A percentile compares a stretch with the other conserved stretches of the same genome.
Conservation (phyloP, 2,888 invertebrate species). For the Lomographa bimaculata region DNA sequence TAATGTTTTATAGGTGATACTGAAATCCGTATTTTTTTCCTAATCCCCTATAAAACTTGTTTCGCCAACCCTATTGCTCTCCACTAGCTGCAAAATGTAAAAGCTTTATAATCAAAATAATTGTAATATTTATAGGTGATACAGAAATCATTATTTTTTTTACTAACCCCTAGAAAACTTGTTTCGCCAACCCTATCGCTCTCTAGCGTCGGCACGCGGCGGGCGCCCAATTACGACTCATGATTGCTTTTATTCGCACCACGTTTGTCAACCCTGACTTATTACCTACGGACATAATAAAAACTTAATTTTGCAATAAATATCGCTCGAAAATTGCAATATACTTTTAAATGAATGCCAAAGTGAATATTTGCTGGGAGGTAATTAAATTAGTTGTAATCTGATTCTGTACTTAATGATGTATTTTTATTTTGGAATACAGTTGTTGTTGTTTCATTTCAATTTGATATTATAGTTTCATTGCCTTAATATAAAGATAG, state of each 20-base stretch:
- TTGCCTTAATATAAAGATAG: no score
- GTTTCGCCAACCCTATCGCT: slow-evolving; percentile 24
- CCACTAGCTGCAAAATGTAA: no score
- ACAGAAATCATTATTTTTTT: no score
- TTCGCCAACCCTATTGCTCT: no score
- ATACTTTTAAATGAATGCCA: slow-evolving; percentile 11
- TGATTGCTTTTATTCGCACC: slow-evolving; percentile 56
- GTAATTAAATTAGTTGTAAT: slow-evolving; percentile 4
- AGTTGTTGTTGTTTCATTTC: slow-evolving; percentile 1
- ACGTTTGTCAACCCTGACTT: slow-evolving; percentile 49
- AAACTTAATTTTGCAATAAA: slow-evolving; percentile 29
- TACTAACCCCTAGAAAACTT: no score
- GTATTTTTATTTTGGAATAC: no score
- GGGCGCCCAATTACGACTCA: slow-evolving; percentile 43
- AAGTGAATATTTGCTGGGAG: slow-evolving; percentile 9
- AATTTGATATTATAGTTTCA: no score
- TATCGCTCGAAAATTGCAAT: slow-evolving; percentile 2
- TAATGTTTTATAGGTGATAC: no score
- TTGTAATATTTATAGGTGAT: no score
- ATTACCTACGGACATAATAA: slow-evolving; percentile 40
- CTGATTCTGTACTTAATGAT: background rate
- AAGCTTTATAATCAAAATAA: no score
- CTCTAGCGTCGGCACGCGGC: slow-evolving; percentile 17
- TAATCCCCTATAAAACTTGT: no score
- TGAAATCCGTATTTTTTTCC: no score